These are phyloP conservation scores for Babylonia areolata DNA, from an alignment of 1,140 invertebrate species.

Conservation along the genomic window DNA sequence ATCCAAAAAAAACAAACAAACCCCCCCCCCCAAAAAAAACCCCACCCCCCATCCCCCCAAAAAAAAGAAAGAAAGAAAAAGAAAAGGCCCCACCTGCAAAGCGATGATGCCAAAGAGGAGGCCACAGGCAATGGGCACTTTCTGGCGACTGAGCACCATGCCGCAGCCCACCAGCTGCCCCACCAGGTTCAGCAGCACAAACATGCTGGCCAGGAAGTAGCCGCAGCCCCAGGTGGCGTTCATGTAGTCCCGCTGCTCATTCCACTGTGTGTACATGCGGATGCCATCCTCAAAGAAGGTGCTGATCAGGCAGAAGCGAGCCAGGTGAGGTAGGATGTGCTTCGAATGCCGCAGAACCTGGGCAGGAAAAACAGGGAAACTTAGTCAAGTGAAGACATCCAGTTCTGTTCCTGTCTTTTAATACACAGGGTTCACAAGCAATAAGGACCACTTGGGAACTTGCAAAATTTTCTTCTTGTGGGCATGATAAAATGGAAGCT, in stretches of 20 bases:
- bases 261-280: constrained; percentile 99
- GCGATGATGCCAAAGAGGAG: constrained; percentile 97
- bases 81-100: constrained; percentile 90
- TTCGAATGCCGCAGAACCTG: constrained; percentile 95
- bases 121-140: constrained; percentile 96
- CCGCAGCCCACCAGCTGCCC: constrained; percentile 96
- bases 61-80: too few species aligned
- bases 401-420: too few species aligned
- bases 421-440: too few species aligned
- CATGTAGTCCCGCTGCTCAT: constrained; percentile 94
- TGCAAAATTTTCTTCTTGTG: too few species aligned
- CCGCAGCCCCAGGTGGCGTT: constrained; percentile 98
- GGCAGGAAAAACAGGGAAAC: background rate
- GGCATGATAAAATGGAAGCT: too few species aligned
- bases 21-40: too few species aligned
- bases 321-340: constrained; percentile 94
- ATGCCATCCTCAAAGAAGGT: constrained; percentile 99
- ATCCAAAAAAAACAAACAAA: too few species aligned
- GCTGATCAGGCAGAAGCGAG: constrained; percentile 97
- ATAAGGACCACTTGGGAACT: too few species aligned
- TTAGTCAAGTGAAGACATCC: too few species aligned
- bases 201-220: constrained; percentile 92
- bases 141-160: constrained; percentile 94
- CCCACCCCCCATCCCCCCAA: too few species aligned
- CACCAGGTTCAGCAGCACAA: constrained; percentile 94